A percentile compares a stretch with the other conserved stretches of the same genome.
These are phyloP conservation scores for Thripadectes ignobilis DNA, from an alignment of 2,797 vertebrate species.

Conservation along the genomic window DNA sequence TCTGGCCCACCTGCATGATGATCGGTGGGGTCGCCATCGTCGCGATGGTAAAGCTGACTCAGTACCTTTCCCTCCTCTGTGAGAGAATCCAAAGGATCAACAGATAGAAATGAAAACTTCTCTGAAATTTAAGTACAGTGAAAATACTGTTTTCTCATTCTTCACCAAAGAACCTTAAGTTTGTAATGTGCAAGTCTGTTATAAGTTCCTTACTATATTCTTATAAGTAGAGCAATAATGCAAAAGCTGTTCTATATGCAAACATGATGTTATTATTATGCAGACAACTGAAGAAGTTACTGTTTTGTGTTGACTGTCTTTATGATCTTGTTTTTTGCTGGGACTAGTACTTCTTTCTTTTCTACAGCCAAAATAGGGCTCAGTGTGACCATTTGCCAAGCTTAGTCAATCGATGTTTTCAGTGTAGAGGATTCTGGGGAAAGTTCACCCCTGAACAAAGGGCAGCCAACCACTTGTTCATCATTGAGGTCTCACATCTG, in stretches of 20 bases:
- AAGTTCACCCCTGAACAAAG: neutral
- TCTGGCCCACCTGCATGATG: conserved; percentile 93
- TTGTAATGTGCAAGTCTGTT: conserved; percentile 83
- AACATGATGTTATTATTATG: conserved; percentile 78
- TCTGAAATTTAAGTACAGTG: conserved; percentile 49
- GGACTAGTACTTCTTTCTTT: conserved; percentile 63
- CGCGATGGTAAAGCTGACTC: conserved; percentile 94
- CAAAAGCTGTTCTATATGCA: conserved; percentile 84
- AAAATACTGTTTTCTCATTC: conserved; percentile 83
- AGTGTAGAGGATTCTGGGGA: neutral
- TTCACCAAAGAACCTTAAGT: conserved; percentile 89
- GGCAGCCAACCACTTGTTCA: neutral
- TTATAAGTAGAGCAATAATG: conserved; percentile 84
- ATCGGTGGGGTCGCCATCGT: conserved; percentile 86
- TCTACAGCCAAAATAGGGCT: conserved; percentile 65
- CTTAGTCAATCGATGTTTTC: conserved; percentile 3
- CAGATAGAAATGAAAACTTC: conserved; percentile 77
- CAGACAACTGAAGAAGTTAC: conserved; percentile 67
- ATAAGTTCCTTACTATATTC: conserved; percentile 81
- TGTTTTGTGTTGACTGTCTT: conserved; percentile 63
- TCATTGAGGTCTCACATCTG: neutral
- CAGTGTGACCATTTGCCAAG: conserved; percentile 67
- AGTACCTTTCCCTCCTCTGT: conserved; percentile 91
- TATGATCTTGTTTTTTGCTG: conserved; percentile 68
- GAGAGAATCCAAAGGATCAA: conserved; percentile 87